Evolutionary conservation across 1,140 invertebrate genomes (phyloP), one percentile per base, ranked within the genome.

Genomic region (Vanessa atalanta): DNA sequence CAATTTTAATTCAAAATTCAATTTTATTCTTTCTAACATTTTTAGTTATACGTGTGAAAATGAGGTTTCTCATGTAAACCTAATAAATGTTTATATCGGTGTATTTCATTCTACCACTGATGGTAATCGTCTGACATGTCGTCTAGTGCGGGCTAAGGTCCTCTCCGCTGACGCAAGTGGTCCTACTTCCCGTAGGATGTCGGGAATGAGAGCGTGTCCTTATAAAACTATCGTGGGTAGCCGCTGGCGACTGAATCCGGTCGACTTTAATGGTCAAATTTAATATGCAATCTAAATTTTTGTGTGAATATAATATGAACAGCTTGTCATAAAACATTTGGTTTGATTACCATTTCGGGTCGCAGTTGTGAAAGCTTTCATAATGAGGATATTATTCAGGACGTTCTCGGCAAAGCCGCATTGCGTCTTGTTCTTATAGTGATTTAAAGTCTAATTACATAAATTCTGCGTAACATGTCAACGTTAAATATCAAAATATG

Each of bases 151-250:
- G 82, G 84, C 82, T 90, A 87, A 89, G 89, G 89, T 87, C 87
- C 83, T 83, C 76, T 70, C 70, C 77, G 80, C 80, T 91, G 89
- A 91, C 88, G 88, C 84, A 90, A 92, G 87, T 86, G 85, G 79
- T 79, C 83, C 75, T 77, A 78, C 85, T 88, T 91, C 87, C 89
- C 86, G 86, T 90, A 90, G 90, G 90, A 92, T 91, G 90, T 91
- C 83, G 87, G 81, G 88, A 92, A 91, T 92, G 88, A 90, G 90
- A 88, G 80, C 90, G 87, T 91, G 90, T 91, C 88, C 89, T 90
- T 85, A 89, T 91, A 88, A 89, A 83, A 84, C 83, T 82, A 75
- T 85, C 88, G 90, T 92, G 89, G 89, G 89, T 89, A 86, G 90
- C 85, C 81, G 80, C 77, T 79, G 75, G 72, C 60, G 65, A 82